These are phyloP conservation scores for Allophyes oxyacanthae DNA, from an alignment of 2,888 invertebrate genomes.

Conservation along the genomic window DNA sequence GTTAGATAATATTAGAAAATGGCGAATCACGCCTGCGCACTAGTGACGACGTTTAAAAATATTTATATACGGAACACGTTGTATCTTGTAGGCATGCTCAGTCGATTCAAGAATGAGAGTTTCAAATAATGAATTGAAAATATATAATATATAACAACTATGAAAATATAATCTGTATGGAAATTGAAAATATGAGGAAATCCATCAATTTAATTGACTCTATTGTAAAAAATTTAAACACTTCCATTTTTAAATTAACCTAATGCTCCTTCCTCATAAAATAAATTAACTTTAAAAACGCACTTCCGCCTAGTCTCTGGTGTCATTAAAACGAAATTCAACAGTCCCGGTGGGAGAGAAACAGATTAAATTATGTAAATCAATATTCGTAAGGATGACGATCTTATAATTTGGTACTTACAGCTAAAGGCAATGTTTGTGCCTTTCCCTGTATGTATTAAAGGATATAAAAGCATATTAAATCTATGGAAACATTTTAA, in stretches of 20 bases:
- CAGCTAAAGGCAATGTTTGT: background rate
- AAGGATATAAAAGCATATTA: no score
- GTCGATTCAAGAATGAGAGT: conserved; percentile 18
- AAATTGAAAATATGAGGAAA: conserved; percentile 3
- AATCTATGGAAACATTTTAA: background rate
- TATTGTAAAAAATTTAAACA: conserved; percentile 19
- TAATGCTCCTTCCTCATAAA: conserved; percentile 36
- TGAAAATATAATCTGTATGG: no score
- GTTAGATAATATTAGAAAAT: conserved; percentile 87
- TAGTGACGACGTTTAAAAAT: conserved; percentile 51
- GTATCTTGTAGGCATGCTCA: conserved; percentile 13
- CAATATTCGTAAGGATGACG: background rate
- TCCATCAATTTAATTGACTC: conserved; percentile 9
- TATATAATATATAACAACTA: no score
- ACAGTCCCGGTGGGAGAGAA: conserved; percentile 10
- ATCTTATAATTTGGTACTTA: background rate
- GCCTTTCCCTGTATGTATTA: conserved; percentile 8
- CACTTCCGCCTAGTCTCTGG: conserved; percentile 24
- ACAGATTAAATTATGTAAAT: conserved; percentile 9
- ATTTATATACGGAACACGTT: conserved; percentile 43
- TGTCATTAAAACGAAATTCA: conserved; percentile 15
- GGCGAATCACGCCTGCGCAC: conserved; percentile 68
- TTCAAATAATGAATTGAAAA: background rate
- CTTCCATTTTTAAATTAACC: conserved; percentile 13
- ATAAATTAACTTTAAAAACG: conserved; percentile 26